Conservation (phyloP, 2,113 vertebrate species). For the Grallaria varia region DNA sequence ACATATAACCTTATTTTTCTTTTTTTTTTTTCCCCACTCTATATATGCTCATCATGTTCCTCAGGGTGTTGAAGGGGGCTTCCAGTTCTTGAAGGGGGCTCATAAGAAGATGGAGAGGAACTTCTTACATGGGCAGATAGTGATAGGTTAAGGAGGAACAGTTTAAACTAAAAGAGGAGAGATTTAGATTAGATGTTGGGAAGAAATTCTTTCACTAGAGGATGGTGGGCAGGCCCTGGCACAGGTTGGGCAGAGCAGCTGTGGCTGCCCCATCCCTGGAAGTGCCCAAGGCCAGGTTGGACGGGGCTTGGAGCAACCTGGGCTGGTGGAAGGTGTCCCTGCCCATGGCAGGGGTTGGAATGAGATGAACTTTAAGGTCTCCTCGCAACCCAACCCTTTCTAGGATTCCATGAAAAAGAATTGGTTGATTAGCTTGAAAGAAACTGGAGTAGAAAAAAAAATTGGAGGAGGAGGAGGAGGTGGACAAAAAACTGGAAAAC, state of each 20-base stretch:
- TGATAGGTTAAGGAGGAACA: background rate
- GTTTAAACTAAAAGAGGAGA: background rate
- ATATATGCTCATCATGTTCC: accelerated
- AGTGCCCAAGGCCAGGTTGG: background rate
- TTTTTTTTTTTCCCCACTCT: background rate
- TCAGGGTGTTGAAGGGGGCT: background rate
- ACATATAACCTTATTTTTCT: background rate
- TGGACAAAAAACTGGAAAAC: background rate
- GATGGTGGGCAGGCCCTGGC: background rate
- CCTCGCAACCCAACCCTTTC: background rate
- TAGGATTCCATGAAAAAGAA: background rate
- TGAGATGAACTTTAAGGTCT: background rate
- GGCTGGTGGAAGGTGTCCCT: background rate
- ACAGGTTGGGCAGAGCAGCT: background rate
- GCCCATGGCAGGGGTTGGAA: background rate
- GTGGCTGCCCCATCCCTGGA: background rate
- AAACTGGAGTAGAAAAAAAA: background rate
- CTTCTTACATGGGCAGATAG: background rate
- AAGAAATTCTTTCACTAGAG: background rate
- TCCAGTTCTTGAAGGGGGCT: background rate
- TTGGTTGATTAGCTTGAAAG: background rate
- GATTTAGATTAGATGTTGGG: background rate
- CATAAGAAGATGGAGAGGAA: background rate
- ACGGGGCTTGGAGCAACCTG: accelerated
- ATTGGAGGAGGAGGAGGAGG: background rate